Evolutionary conservation across 2,888 invertebrate species (phyloP).

Genomic region (Sicus ferrugineus): DNA sequence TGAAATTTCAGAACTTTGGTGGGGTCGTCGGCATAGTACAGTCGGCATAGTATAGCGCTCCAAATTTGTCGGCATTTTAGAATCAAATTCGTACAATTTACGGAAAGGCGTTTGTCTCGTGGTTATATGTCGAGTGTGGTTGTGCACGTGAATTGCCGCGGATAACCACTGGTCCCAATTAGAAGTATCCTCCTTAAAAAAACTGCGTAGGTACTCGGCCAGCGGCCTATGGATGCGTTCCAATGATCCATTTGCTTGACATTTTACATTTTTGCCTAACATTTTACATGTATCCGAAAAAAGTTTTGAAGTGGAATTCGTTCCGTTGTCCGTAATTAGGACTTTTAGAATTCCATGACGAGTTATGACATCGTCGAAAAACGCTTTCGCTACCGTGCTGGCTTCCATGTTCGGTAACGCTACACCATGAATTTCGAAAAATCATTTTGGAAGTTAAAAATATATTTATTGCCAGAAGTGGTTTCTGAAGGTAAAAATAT

Average conservation of each 20-base stretch:
- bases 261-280: neutral
- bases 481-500: neutral
- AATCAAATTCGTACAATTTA: slow-evolving; percentile 29
- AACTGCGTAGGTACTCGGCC: slow-evolving; percentile 29
- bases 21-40: slow-evolving; percentile 30
- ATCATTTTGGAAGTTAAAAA: neutral
- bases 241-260: neutral
- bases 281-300: slow-evolving; percentile 30
- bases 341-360: slow-evolving; percentile 26
- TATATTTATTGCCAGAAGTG: neutral
- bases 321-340: slow-evolving; percentile 32
- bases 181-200: slow-evolving; percentile 20
- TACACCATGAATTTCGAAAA: neutral
- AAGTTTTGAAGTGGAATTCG: slow-evolving; percentile 21
- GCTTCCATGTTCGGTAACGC: neutral
- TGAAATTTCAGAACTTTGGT: too few species aligned
- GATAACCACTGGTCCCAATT: slow-evolving; percentile 41
- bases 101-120: slow-evolving; percentile 31
- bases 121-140: too few species aligned
- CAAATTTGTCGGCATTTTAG: slow-evolving; percentile 25
- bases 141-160: too few species aligned
- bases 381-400: neutral
- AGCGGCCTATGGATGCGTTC: slow-evolving; percentile 34
- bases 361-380: slow-evolving; percentile 1
- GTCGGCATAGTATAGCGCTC: neutral